Conservation (phyloP, 2,888 invertebrate species). For the Eledona agricola region DNA sequence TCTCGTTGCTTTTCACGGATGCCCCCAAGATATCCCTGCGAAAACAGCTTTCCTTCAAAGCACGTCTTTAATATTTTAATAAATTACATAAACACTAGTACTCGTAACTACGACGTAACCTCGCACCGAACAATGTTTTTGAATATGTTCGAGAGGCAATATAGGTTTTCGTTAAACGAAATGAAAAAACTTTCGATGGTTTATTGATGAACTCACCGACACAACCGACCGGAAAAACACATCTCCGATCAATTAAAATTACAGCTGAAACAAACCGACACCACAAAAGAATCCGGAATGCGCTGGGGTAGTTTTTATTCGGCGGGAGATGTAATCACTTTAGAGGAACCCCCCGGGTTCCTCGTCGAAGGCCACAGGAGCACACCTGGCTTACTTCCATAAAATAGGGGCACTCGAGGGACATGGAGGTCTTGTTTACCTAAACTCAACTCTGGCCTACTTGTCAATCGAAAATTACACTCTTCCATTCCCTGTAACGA, state of each 20-base stretch:
- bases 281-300: no score
- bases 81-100: slow-evolving; percentile 26
- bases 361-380: slow-evolving; percentile 30
- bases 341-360: slow-evolving; percentile 34
- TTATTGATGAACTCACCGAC: slow-evolving; percentile 34
- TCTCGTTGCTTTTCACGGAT: slow-evolving; percentile 16
- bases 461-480: slow-evolving; percentile 1
- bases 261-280: slow-evolving; percentile 6
- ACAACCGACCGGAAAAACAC: no score
- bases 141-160: slow-evolving; percentile 23
- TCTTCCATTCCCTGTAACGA: no score
- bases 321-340: slow-evolving; percentile 35
- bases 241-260: slow-evolving; percentile 15
- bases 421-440: slow-evolving; percentile 11
- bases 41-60: slow-evolving; percentile 20
- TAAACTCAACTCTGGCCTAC: slow-evolving; percentile 28
- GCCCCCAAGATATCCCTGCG: slow-evolving; percentile 11
- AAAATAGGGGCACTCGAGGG: slow-evolving; percentile 31
- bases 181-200: slow-evolving; percentile 34
- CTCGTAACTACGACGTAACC: slow-evolving; percentile 3
- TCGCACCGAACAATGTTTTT: slow-evolving; percentile 20
- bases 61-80: slow-evolving; percentile 24
- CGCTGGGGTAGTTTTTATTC: slow-evolving; percentile 34
- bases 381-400: slow-evolving; percentile 27
- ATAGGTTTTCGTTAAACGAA: slow-evolving; percentile 27